Conservation (phyloP, 30 jellyfish, hydroid and myxozoan genomes). For the Turritopsis rubra region DNA sequence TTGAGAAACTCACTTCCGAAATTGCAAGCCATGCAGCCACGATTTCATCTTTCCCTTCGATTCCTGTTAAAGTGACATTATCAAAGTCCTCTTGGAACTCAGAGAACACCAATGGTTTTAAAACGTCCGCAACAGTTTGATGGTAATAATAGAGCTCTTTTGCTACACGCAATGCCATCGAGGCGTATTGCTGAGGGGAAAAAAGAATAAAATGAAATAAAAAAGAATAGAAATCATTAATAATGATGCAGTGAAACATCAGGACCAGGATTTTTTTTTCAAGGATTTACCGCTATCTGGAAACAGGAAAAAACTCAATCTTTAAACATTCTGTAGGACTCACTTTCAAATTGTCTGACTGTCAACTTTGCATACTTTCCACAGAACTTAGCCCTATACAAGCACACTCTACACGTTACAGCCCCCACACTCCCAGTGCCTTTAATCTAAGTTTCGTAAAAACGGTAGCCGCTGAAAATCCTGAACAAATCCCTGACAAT, state of each 20-base stretch:
- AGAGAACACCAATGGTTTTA: constrained; percentile 36
- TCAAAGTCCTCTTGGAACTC: constrained; percentile 39
- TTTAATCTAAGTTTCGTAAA: no score
- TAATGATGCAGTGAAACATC: not conserved
- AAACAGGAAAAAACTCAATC: no score
- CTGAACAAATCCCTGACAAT: no score
- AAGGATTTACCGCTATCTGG: not conserved
- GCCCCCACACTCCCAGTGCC: no score
- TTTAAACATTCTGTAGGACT: no score
- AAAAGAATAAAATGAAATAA: not conserved
- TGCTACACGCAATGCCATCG: constrained; percentile 58
- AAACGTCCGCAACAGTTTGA: constrained; percentile 66
- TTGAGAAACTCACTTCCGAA: constrained; percentile 34
- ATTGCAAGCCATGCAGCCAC: constrained; percentile 39
- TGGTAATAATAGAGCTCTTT: constrained; percentile 80
- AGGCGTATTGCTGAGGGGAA: constrained; percentile 24
- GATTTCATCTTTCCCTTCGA: constrained; percentile 23
- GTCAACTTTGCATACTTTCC: no score
- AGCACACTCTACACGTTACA: no score
- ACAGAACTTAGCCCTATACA: no score
- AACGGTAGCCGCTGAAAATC: no score
- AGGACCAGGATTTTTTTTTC: not conserved
- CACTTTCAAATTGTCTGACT: no score
- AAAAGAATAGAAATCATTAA: not conserved
- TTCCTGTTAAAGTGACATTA: constrained; percentile 21